Evolutionary conservation across 35 echinoderm and acorn worm species (phyloP), one percentile per base, ranked within the genome.

Genomic region (Acanthaster planci): DNA sequence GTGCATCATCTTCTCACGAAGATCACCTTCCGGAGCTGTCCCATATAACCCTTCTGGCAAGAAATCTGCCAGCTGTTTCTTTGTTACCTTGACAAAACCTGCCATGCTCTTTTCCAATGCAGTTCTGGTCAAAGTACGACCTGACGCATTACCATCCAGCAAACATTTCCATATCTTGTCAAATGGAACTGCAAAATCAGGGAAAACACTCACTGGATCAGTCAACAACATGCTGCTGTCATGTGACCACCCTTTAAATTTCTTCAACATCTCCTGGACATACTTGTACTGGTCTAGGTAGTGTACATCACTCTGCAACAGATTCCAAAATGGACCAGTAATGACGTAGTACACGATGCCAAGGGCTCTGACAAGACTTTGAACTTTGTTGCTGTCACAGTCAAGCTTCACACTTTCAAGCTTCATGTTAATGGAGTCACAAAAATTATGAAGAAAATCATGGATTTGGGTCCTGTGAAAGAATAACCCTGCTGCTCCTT

Each of bases 271-370:
- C 30, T 7, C 72, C 39, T 86, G 84, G 23, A 86, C 52, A 34
- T 86, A 86, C 10, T 68, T 77, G 38, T 86, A 86, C 27, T 86
- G 84, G 19, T 86, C 84, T 15, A 86, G 2, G 52, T 86, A 86
- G 26, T 86, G 56, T 31, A 86, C 37, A 5, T 77, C n/a, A n/a
- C 84, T 86, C 14, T 50, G 56, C 27, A 86, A 26, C 1, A 82
- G 22, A 30, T 82, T 82, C 80, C 80, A 82, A 57, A 82, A 82
- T 54, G 80, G 80, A 0, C 80, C 80, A 82, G 80, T 57, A 18
- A 82, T 37, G 19, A 56, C 47, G 51, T 54, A 82, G 36, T 51
- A 82, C 16, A 82, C 6, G 7, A 82, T 51, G 17, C 80, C 80
- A 21, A 82, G 80, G 15, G 80, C 80, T 30, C 80, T 52, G 38